Conservation (phyloP, 2,797 vertebrate species). For the Otolemur crassicaudatus region DNA sequence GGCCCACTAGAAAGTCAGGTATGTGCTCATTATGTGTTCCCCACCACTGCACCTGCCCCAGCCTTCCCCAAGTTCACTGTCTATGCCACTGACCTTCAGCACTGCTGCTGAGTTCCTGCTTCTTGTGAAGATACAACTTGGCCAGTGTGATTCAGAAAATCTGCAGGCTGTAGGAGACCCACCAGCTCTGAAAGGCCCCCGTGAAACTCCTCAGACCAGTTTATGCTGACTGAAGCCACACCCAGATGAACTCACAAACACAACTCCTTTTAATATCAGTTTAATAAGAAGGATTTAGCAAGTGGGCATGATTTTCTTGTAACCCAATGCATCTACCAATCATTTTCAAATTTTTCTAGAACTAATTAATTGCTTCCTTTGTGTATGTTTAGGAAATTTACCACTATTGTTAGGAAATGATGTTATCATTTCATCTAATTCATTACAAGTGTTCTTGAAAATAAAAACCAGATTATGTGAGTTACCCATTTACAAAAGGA, state of each 20-base stretch:
- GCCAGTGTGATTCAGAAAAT: neutral
- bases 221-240: neutral
- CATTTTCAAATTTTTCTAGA: neutral
- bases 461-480: neutral
- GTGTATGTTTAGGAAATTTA: neutral
- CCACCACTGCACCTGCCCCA: rapidly evolving
- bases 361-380: neutral
- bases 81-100: rapidly evolving
- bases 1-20: neutral
- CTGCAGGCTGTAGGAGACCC: too few species aligned
- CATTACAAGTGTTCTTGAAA: neutral
- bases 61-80: rapidly evolving
- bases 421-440: neutral
- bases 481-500: neutral
- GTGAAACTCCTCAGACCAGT: neutral
- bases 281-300: neutral
- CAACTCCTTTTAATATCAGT: neutral
- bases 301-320: neutral
- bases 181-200: too few species aligned
- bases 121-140: rapidly evolving
- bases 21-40: rapidly evolving
- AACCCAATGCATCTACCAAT: neutral
- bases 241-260: neutral
- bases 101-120: neutral
- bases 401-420: neutral